Evolutionary conservation across 2,888 invertebrate species (phyloP).

Genomic region (Myathropa florea): DNA sequence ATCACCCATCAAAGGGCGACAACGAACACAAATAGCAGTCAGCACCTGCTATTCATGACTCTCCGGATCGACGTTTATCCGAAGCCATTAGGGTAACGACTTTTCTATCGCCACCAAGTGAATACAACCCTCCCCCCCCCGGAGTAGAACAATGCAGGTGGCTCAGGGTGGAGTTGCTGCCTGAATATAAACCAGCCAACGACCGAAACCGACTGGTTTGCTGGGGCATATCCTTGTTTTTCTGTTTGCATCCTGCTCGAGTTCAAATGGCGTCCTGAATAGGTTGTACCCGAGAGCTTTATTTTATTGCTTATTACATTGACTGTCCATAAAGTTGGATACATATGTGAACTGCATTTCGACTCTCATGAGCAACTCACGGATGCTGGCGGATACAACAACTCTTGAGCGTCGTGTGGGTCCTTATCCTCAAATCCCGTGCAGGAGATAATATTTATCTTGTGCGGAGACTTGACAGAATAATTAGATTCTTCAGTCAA

Average conservation of each 20-base stretch:
- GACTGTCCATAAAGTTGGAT: not conserved
- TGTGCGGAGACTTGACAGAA: slow-evolving; percentile 8
- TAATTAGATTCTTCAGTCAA: slow-evolving; percentile 44
- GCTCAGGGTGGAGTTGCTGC: slow-evolving; percentile 13
- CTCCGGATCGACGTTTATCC: slow-evolving; percentile 33
- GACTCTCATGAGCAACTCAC: not conserved
- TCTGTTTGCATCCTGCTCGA: not conserved
- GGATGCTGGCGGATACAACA: too few species aligned
- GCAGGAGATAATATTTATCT: slow-evolving; percentile 30
- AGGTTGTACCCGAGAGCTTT: slow-evolving; percentile 8
- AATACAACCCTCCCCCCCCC: slow-evolving; percentile 8
- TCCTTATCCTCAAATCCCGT: not conserved
- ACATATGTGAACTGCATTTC: not conserved
- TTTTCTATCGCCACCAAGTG: slow-evolving; percentile 28
- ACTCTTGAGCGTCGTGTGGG: not conserved
- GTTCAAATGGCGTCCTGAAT: slow-evolving; percentile 21
- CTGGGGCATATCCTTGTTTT: not conserved
- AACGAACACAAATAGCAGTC: not conserved
- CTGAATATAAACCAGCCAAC: slow-evolving; percentile 9
- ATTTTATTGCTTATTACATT: slow-evolving; percentile 37
- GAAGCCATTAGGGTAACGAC: slow-evolving; percentile 37
- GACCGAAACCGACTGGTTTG: not conserved
- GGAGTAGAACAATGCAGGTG: slow-evolving; percentile 31
- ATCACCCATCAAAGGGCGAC: not conserved
- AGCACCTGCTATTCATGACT: slow-evolving; percentile 34